Evolutionary conservation across 2,797 vertebrate genomes (phyloP).

Genomic region (Trichosurus vulpecula): DNA sequence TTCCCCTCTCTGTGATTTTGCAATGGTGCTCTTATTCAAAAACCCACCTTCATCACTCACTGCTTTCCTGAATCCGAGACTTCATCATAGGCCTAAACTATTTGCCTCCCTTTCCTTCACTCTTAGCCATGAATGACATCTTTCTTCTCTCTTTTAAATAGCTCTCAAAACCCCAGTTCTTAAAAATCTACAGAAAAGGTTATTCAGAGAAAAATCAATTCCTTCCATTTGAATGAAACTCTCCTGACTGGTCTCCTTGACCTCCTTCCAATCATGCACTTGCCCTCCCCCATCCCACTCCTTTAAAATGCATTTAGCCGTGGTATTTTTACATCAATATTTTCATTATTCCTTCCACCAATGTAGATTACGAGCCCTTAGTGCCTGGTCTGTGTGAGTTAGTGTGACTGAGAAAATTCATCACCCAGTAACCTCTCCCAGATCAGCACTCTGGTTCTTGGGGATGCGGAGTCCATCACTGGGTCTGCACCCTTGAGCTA

Average conservation of each 20-base stretch:
- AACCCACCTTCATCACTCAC: neutral
- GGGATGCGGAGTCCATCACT: neutral
- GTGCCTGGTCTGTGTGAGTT: neutral
- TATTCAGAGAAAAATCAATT: slow-evolving; percentile 22
- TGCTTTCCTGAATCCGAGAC: neutral
- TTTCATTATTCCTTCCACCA: neutral
- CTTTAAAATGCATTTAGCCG: neutral
- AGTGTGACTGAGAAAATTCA: neutral
- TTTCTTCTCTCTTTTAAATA: neutral
- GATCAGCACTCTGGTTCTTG: neutral
- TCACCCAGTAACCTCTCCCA: neutral
- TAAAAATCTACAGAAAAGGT: slow-evolving; percentile 19
- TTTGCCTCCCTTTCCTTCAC: neutral
- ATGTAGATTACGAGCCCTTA: neutral
- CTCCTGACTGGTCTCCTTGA: neutral
- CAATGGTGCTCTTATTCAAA: neutral
- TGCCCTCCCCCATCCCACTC: neutral
- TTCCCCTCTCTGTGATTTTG: neutral
- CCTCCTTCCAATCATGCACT: neutral
- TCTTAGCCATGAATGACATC: neutral
- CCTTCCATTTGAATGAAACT: slow-evolving; percentile 21
- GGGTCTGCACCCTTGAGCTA: neutral
- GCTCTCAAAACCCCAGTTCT: neutral
- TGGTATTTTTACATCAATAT: slow-evolving; percentile 5
- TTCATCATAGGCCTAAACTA: neutral